These are phyloP conservation scores for Leptobrachium leishanense DNA, from an alignment of 2,113 vertebrate species.

Conservation along the genomic window DNA sequence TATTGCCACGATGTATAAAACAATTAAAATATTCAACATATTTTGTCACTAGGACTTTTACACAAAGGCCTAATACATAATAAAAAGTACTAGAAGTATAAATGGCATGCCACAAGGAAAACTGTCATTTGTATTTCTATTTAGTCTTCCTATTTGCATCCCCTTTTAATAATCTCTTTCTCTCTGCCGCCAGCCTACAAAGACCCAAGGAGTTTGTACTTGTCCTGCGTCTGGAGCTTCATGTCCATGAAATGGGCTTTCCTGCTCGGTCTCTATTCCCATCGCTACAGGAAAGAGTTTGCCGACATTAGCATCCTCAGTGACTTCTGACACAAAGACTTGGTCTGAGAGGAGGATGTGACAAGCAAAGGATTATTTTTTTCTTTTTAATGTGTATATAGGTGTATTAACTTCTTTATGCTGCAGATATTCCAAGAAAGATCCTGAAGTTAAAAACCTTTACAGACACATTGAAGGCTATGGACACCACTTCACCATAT, in stretches of 20 bases:
- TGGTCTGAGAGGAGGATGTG: neutral
- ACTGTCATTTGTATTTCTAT: too few relatives aligned
- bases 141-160: too few relatives aligned
- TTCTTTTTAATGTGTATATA: neutral
- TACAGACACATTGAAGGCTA: constrained; percentile 1
- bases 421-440: neutral
- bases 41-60: too few relatives aligned
- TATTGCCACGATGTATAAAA: too few relatives aligned
- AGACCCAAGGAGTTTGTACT: constrained; percentile 83
- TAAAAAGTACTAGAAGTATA: too few relatives aligned
- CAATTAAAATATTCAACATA: too few relatives aligned
- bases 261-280: constrained; percentile 72
- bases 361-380: constrained; percentile 10
- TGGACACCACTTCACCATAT: constrained; percentile 2
- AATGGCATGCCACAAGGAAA: too few relatives aligned
- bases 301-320: constrained; percentile 92
- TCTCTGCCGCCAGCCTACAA: constrained; percentile 67
- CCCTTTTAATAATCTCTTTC: neutral
- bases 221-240: constrained; percentile 88
- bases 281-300: constrained; percentile 87
- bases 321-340: constrained; percentile 75
- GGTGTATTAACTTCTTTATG: constrained; percentile 6
- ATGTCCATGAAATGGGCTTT: constrained; percentile 88
- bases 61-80: too few relatives aligned
- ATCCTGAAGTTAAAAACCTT: constrained; percentile 3